Evolutionary conservation across 2,888 invertebrate genomes (phyloP), one percentile per base, ranked within the genome.

Genomic region (Thymelicus sylvestris): DNA sequence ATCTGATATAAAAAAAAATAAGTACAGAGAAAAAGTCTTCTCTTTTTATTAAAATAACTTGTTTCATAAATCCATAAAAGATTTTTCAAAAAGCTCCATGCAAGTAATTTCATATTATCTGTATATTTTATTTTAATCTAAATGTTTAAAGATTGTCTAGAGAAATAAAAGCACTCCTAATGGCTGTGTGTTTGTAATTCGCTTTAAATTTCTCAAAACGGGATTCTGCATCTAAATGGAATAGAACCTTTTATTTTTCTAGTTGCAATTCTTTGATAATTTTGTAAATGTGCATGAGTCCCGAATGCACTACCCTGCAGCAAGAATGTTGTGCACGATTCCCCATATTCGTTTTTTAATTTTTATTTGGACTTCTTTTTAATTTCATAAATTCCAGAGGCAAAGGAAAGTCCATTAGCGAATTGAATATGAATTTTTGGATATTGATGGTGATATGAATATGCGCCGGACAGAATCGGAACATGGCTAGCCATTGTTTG

Each of bases 241-340:
- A 65, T 50, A 67, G 15, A 12, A 24, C 24, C 67, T 67, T 70
- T 50, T 70, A 70, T 70, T 72, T 73, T 71, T 82, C 83, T 82
- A 80, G 82, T 84, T 81, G 76, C 78, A 79, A 74, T 78, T 83
- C 81, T 82, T 77, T 82, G 80, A 81, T 81, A 80, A 79, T 80
- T 80, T 77, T 89, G 88, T 90, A 85, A 81, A 86, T 87, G 93
- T 92, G 93, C 93, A 93, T 93, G 93, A 81, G 74, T 88, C 92
- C 92, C 82, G 91, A 92, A 92, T 93, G 93, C 92, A 92, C 91
- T 87, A 78, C 87, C 91, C 86, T 85, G 81, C 84, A 85, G 88
- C 87, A 87, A 88, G 92, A 92, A 91, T 93, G 93, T 92, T 93
- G 93, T 92, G 93, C 93, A 93, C 93, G 93, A 86, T 77, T 83